phyloP scores from a whole-genome alignment of 2,113 vertebrate genomes.

The Pygoscelis antarcticus region DNA sequence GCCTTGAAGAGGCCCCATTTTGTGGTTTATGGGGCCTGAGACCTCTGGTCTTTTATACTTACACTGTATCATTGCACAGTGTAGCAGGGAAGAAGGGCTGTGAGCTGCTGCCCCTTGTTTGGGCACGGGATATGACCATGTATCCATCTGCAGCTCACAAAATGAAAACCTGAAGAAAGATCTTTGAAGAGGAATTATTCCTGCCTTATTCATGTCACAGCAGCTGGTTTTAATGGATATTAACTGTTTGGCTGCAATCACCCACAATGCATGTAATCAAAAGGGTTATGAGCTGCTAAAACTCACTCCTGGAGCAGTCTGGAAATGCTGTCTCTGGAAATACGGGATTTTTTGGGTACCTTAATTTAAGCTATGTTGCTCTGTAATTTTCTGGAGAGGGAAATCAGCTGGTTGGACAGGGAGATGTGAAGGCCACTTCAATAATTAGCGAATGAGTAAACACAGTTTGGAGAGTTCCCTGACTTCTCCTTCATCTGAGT shows the following conservation, averaged over 20 bases:
- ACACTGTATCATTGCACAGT: too few relatives aligned
- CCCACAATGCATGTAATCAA: neutral
- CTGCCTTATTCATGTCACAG: neutral
- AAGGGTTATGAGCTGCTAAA: constrained; percentile 8
- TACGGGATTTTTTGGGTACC: neutral
- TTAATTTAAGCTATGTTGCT: neutral
- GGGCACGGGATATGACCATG: too few relatives aligned
- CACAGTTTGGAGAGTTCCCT: neutral
- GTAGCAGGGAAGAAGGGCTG: neutral
- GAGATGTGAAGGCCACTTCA: neutral
- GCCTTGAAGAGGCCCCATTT: neutral
- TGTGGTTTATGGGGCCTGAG: too few relatives aligned
- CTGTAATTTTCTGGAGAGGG: neutral
- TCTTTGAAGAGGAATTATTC: neutral
- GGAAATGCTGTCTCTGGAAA: neutral
- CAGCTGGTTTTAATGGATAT: constrained; percentile 39
- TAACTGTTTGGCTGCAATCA: neutral
- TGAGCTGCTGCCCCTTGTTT: neutral
- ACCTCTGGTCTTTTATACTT: neutral
- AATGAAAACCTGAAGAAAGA: neutral
- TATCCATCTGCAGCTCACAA: neutral
- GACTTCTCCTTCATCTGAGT: neutral
- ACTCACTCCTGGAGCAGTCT: neutral
- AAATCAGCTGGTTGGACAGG: neutral
- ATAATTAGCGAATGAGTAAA: neutral